Conservation (phyloP, 1,140 invertebrate genomes). For the Drosophila grimshawi region DNA sequence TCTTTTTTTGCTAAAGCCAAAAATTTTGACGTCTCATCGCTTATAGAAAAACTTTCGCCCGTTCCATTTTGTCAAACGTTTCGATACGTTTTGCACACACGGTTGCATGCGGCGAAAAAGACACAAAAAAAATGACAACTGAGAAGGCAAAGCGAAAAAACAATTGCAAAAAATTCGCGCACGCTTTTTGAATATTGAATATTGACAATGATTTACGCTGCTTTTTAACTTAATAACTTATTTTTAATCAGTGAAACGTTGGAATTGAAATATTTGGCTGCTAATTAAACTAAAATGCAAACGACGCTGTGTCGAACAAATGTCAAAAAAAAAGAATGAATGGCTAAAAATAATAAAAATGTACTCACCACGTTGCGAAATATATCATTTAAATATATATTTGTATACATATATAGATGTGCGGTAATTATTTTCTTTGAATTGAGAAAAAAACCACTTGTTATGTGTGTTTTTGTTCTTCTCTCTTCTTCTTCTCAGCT, state of each 20-base stretch:
- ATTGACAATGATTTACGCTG: constrained; percentile 13
- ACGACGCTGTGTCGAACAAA: constrained; percentile 14
- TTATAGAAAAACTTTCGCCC: constrained; percentile 79
- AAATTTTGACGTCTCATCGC: constrained; percentile 76
- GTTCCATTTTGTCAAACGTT: constrained; percentile 62
- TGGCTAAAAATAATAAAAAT: not conserved
- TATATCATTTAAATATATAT: constrained; percentile 14
- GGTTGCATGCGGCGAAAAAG: constrained; percentile 46
- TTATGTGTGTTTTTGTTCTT: constrained; percentile 52
- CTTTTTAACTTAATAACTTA: constrained; percentile 33
- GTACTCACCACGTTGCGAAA: constrained; percentile 48
- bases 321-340: constrained; percentile 14
- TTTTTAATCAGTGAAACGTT: constrained; percentile 37
- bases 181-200: constrained; percentile 52
- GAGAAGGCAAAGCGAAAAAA: constrained; percentile 34
- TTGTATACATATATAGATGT: too few species aligned
- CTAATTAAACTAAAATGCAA: constrained; percentile 38
- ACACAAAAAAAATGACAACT: constrained; percentile 40
- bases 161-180: constrained; percentile 37
- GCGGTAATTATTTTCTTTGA: constrained; percentile 38
- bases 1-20: constrained; percentile 60
- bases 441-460: constrained; percentile 66
- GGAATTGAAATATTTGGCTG: constrained; percentile 48
- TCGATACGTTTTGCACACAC: constrained; percentile 53
- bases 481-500: constrained; percentile 10